Evolutionary conservation across 2,888 invertebrate genomes (phyloP).

Genomic region (Synergus itoensis): DNA sequence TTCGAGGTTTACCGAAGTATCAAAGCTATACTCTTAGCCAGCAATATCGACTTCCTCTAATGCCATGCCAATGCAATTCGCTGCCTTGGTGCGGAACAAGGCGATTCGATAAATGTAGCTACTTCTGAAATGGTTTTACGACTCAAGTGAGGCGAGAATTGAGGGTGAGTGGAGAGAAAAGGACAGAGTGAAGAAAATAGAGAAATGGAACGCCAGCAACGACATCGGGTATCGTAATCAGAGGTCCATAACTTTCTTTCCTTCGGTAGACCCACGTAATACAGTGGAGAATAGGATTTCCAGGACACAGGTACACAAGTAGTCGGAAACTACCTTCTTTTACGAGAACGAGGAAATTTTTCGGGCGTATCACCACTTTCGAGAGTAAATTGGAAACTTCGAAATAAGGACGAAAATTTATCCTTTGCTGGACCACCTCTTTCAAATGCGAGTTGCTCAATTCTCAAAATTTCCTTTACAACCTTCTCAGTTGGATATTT

Average conservation of each 20-base stretch:
- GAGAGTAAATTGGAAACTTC: not conserved
- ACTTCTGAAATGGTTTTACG: slow-evolving; percentile 48
- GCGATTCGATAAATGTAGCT: slow-evolving; percentile 49
- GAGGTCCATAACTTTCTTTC: slow-evolving; percentile 53
- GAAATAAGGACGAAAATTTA: not conserved
- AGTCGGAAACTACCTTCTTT: slow-evolving; percentile 9
- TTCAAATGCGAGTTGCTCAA: not conserved
- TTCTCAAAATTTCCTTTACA: not conserved
- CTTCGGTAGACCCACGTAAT: not conserved
- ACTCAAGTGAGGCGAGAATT: not conserved
- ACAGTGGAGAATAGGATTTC: not conserved
- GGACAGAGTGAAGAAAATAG: not conserved
- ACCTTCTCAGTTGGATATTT: too few species aligned
- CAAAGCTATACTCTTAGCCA: not conserved
- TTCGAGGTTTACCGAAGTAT: not conserved
- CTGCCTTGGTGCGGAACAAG: slow-evolving; percentile 46
- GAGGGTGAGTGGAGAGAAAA: not conserved
- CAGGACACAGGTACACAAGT: slow-evolving; percentile 12
- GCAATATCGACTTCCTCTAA: slow-evolving; percentile 44
- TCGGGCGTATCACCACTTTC: not conserved
- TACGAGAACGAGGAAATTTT: not conserved
- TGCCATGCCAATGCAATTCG: slow-evolving; percentile 54
- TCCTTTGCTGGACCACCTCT: not conserved
- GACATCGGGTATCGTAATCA: slow-evolving; percentile 53
- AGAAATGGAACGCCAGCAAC: slow-evolving; percentile 14